A percentile compares a stretch with the other conserved stretches of the same genome.
Conservation (phyloP, 2,888 invertebrate species). For the Lymantria dispar region DNA sequence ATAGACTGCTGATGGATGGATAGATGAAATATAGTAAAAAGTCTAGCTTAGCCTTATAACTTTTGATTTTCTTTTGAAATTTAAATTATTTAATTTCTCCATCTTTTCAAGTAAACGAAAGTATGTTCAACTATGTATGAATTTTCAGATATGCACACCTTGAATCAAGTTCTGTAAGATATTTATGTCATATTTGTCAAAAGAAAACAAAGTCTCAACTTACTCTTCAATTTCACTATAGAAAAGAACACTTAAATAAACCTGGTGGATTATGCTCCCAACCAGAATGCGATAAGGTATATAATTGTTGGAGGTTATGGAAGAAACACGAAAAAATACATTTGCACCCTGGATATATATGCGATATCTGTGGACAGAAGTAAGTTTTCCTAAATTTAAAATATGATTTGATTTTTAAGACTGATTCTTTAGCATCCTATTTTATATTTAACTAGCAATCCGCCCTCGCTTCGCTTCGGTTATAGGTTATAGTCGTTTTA, state of each 20-base stretch:
- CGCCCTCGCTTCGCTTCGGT: too few relatives aligned
- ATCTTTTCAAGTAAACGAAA: too few relatives aligned
- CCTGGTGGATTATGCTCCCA: conserved; percentile 46
- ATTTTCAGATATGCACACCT: conserved; percentile 42
- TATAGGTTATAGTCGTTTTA: too few relatives aligned
- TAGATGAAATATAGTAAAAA: too few relatives aligned
- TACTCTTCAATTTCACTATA: conserved; percentile 54
- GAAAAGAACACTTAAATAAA: conserved; percentile 49
- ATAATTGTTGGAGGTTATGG: conserved; percentile 33
- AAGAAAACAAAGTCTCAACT: conserved; percentile 16
- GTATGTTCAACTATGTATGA: too few relatives aligned
- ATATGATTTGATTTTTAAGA: too few relatives aligned
- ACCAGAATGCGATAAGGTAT: conserved; percentile 40
- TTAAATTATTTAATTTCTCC: too few relatives aligned
- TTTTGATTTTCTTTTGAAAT: too few relatives aligned
- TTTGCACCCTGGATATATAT: conserved; percentile 28
- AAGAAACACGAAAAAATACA: conserved; percentile 46
- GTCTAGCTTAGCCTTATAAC: too few relatives aligned
- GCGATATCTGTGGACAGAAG: conserved; percentile 52
- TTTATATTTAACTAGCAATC: too few relatives aligned
- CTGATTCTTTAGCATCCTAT: too few relatives aligned
- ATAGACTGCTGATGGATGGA: too few relatives aligned
- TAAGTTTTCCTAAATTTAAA: conserved; percentile 26
- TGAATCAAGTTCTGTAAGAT: conserved; percentile 8
- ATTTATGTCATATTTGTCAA: conserved; percentile 46